These are phyloP conservation scores for Nomada goodeniana DNA, from an alignment of 2,888 invertebrate species.

Conservation along the genomic window DNA sequence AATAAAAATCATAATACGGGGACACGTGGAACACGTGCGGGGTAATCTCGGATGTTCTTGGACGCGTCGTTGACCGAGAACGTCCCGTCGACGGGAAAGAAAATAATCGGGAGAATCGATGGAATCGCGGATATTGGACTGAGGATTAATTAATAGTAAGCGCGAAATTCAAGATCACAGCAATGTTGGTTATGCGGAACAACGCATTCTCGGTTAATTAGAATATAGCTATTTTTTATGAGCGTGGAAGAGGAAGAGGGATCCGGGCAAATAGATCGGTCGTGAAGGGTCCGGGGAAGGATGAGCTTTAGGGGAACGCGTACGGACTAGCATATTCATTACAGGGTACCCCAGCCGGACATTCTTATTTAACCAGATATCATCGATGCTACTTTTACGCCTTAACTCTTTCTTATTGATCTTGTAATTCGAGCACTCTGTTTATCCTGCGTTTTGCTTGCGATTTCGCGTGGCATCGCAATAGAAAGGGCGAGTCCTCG, in stretches of 20 bases:
- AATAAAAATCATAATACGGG: too few relatives aligned
- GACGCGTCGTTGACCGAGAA: conserved; percentile 11
- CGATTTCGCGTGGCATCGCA: background rate
- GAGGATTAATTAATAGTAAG: background rate
- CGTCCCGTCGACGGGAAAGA: background rate
- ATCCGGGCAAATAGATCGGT: conserved; percentile 73
- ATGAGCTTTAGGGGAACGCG: conserved; percentile 68
- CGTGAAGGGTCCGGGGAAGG: conserved; percentile 62
- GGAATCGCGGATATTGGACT: background rate
- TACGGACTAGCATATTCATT: conserved; percentile 81
- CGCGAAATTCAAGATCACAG: conserved; percentile 46
- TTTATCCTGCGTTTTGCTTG: background rate
- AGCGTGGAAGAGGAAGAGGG: conserved; percentile 84
- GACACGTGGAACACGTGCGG: conserved; percentile 4
- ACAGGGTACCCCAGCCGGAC: conserved; percentile 83
- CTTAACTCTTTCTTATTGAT: conserved; percentile 46
- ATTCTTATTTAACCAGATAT: conserved; percentile 82
- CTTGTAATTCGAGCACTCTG: background rate
- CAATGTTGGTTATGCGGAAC: conserved; percentile 65
- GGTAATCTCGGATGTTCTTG: background rate
- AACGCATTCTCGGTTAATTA: conserved; percentile 81
- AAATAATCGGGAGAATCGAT: background rate
- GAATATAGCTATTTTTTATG: conserved; percentile 84
- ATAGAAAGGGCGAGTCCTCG: background rate
- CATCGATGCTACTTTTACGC: conserved; percentile 51